Percentiles rank a stretch among this genome's conserved stretches.
Evolutionary conservation across 2,113 vertebrate species (phyloP).

Genomic region (Hydropotes inermis): DNA sequence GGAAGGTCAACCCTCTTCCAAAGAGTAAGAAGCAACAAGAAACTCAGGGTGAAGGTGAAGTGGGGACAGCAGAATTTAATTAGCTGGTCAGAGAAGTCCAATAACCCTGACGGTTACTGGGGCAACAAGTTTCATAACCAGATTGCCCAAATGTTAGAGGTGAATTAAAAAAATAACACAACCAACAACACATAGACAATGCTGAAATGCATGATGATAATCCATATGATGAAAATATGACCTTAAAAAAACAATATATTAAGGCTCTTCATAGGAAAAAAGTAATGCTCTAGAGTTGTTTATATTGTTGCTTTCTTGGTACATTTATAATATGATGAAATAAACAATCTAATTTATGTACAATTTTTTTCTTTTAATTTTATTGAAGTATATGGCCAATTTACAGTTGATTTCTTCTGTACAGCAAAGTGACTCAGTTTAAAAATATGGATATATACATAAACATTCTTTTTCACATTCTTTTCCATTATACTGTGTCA

Average conservation of each 20-base stretch:
- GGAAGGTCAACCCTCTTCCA: not conserved
- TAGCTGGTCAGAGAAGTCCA: not conserved
- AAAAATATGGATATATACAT: not conserved
- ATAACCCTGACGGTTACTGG: not conserved
- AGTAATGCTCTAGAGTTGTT: not conserved
- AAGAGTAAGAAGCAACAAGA: not conserved
- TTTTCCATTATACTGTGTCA: not conserved
- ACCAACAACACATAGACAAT: not conserved
- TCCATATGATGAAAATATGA: not conserved
- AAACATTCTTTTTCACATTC: not conserved
- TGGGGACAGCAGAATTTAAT: not conserved
- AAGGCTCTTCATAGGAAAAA: not conserved
- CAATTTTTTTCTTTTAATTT: not conserved
- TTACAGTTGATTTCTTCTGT: not conserved
- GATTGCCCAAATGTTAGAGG: not conserved
- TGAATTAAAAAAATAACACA: not conserved
- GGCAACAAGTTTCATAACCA: not conserved
- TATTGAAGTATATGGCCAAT: not conserved
- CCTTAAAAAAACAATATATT: not conserved
- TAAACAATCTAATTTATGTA: not conserved
- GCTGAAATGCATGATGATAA: not conserved
- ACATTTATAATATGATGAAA: not conserved
- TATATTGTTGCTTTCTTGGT: not conserved
- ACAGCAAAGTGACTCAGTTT: not conserved
- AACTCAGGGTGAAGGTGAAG: not conserved